Base-by-base conservation (phyloP, 2,113 vertebrate species). In the Centropus bengalensis region DNA sequence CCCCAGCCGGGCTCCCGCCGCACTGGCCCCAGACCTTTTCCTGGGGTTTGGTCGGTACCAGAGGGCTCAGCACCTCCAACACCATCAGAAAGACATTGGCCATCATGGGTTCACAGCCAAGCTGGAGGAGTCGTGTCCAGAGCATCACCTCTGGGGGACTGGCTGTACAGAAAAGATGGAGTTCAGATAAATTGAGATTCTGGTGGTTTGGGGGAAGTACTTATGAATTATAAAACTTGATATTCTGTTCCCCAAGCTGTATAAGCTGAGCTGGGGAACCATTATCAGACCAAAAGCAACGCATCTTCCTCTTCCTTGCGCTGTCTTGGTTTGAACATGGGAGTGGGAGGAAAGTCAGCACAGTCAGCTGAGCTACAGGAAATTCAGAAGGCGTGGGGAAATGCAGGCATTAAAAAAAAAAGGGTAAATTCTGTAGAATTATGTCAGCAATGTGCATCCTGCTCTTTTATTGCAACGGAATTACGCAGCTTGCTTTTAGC, bases 51-150 rank as follows among this genome's bases (percentile, higher is more conserved):
- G 33, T 51, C 49, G 8, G 0, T 8, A 7, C 12, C 3, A 19
- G 44, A 12, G 33, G 54, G 4, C 19, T 33, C 51, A 10, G 23
- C 55, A 16, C 38, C 22, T 47, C 19, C 71, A 21, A 4, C 4
- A 1, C 8, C 32, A 1, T 8, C 56, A 23, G 26, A 33, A 26
- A 58, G 22, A 22, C 4, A 0, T 15, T 19, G 22, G 19, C 55
- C 71, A 24, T 2, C 18, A 4, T 0, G 1, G 13, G 12, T 4
- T 20, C 18, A 5, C 2, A 40, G 7, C 18, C 2, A 0, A n/a
- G 52, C 40, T 32, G 6, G 30, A 10, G 17, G n/a, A 45, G 28
- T 7, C 5, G 33, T 14, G 45, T 33, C 81, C 42, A 22, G 23
- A 52, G 33, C 33, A 12, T 47, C 75, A 8, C 28, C 42, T 30